Percentiles rank a stretch among this genome's conserved stretches.
phyloP scores from a whole-genome alignment of 1,140 invertebrate species.

The Habropoda laboriosa region DNA sequence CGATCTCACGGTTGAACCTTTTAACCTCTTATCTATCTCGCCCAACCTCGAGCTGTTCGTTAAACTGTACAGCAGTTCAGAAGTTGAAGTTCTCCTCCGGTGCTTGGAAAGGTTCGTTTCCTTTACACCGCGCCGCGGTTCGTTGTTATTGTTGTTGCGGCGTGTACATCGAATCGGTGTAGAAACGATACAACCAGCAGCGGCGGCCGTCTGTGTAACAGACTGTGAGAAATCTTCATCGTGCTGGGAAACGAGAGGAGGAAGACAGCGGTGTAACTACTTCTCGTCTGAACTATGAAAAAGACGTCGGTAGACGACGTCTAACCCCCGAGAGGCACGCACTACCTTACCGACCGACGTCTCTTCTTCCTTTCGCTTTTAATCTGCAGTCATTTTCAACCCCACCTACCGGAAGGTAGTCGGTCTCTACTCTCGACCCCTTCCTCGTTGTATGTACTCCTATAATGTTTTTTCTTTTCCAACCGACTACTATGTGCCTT shows the following conservation, averaged over 20 bases:
- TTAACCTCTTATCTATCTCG: slow-evolving; percentile 73
- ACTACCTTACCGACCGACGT: slow-evolving; percentile 42
- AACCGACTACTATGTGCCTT: background rate
- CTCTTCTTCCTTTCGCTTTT: slow-evolving; percentile 74
- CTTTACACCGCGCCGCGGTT: slow-evolving; percentile 3
- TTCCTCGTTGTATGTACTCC: slow-evolving; percentile 5
- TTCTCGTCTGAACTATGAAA: slow-evolving; percentile 47
- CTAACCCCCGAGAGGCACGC: slow-evolving; percentile 36
- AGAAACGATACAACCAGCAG: slow-evolving; percentile 47
- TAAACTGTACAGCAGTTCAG: slow-evolving; percentile 49
- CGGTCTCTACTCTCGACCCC: background rate
- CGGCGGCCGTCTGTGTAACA: slow-evolving; percentile 51
- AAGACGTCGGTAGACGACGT: slow-evolving; percentile 55
- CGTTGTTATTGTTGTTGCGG: slow-evolving; percentile 71
- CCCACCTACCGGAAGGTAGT: slow-evolving; percentile 63
- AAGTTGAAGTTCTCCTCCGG: slow-evolving; percentile 31
- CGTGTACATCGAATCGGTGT: slow-evolving; percentile 44
- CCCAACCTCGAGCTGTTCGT: slow-evolving; percentile 41
- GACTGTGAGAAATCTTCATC: slow-evolving; percentile 69
- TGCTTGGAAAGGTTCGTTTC: slow-evolving; percentile 10
- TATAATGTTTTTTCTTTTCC: background rate
- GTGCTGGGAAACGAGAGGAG: slow-evolving; percentile 51
- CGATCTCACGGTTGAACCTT: slow-evolving; percentile 74
- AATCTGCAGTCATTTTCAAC: slow-evolving; percentile 61
- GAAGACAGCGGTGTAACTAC: slow-evolving; percentile 43